phyloP scores from a whole-genome alignment of 2,797 vertebrate genomes.

The Notoglanidium macrostoma region DNA sequence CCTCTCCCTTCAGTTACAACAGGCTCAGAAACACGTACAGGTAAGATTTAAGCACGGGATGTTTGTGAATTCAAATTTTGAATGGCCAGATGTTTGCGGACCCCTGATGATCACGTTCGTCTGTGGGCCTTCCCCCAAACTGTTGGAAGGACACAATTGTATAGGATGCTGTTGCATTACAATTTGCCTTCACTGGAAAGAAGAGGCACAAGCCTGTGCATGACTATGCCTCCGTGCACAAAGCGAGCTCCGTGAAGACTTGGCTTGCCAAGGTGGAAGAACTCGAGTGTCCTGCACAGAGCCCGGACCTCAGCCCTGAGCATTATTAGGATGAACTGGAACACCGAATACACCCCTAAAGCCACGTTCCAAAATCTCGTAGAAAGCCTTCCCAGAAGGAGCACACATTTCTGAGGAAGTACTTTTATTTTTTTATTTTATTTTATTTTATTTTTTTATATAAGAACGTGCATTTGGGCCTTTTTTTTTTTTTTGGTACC shows the following conservation, averaged over 20 bases:
- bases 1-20: conserved; percentile 64
- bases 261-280: too few species aligned
- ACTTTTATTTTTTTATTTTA: too few species aligned
- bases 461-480: too few species aligned
- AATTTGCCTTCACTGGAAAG: neutral
- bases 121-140: neutral
- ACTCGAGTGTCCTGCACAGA: too few species aligned
- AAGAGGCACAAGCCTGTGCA: neutral
- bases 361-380: neutral
- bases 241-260: neutral
- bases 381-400: neutral
- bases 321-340: too few species aligned
- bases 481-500: too few species aligned
- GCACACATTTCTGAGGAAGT: too few species aligned
- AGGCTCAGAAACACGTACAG: conserved; percentile 65
- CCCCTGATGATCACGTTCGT: neutral
- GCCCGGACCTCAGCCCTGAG: too few species aligned
- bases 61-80: neutral
- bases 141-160: neutral
- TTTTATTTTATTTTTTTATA: too few species aligned
- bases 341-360: neutral
- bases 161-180: neutral
- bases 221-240: too few species aligned
- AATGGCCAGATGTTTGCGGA: neutral
- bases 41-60: conserved; percentile 60